Percentiles rank a stretch among this genome's conserved stretches.
Evolutionary conservation across 1,140 invertebrate genomes (phyloP).

Genomic region (Drosophila sp.): DNA sequence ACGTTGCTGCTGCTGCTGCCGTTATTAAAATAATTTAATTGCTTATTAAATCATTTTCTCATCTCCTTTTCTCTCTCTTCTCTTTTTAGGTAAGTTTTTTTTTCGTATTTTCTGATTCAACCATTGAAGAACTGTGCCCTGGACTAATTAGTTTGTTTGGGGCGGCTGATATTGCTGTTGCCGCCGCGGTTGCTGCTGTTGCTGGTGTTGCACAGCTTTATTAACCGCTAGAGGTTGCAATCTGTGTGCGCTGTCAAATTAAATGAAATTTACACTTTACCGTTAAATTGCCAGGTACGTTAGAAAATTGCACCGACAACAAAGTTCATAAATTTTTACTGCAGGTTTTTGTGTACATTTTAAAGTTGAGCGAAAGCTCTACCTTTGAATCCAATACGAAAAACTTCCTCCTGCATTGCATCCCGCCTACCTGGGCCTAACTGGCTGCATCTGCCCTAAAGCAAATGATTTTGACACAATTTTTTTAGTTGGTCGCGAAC

Average conservation of each 20-base stretch:
- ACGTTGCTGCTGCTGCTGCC: slow-evolving; percentile 27
- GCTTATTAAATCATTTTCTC: slow-evolving; percentile 76
- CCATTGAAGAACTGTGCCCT: slow-evolving; percentile 33
- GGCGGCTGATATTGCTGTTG: slow-evolving; percentile 11
- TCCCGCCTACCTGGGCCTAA: slow-evolving; percentile 1
- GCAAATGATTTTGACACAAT: slow-evolving; percentile 70
- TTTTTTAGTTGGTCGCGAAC: slow-evolving; percentile 52
- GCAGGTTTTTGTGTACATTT: slow-evolving; percentile 58
- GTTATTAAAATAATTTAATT: slow-evolving; percentile 80
- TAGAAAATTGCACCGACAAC: slow-evolving; percentile 56
- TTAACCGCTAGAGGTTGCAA: slow-evolving; percentile 51
- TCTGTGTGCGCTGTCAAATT: slow-evolving; percentile 68
- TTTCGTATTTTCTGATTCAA: not conserved
- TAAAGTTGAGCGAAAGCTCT: slow-evolving; percentile 38
- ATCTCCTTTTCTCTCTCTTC: slow-evolving; percentile 33
- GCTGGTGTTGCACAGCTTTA: slow-evolving; percentile 51
- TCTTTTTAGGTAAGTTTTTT: slow-evolving; percentile 67
- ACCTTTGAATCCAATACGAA: not conserved
- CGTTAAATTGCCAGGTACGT: slow-evolving; percentile 77
- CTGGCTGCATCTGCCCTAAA: slow-evolving; percentile 41
- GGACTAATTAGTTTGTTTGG: slow-evolving; percentile 52
- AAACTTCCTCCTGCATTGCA: not conserved
- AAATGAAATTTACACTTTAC: slow-evolving; percentile 80
- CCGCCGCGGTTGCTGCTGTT: slow-evolving; percentile 25
- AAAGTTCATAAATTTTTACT: slow-evolving; percentile 55